Percentiles rank a stretch among this genome's conserved stretches.
Conservation (phyloP, 2,888 invertebrate species). For the Mystacides longicornis region DNA sequence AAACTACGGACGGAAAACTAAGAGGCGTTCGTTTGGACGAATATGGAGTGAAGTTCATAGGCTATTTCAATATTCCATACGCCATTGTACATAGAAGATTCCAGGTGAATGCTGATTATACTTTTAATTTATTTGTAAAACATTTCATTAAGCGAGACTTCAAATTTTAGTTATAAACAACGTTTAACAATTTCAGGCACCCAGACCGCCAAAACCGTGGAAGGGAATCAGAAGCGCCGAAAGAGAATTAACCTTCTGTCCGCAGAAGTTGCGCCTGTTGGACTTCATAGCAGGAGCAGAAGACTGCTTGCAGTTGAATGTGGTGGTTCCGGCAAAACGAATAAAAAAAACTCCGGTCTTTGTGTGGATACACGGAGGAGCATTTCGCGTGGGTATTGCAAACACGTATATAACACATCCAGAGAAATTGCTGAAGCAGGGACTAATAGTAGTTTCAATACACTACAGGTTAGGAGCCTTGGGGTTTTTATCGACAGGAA, state of each 20-base stretch:
- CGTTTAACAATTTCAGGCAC: conserved; percentile 48
- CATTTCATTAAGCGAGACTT: too few species aligned
- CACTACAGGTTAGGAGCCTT: conserved; percentile 40
- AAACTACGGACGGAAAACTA: not conserved
- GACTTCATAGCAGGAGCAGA: conserved; percentile 42
- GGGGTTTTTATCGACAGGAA: conserved; percentile 41
- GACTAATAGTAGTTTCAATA: conserved; percentile 39
- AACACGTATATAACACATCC: conserved; percentile 39
- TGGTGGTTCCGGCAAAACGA: conserved; percentile 55
- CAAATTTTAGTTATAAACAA: too few species aligned
- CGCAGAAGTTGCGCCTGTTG: conserved; percentile 40
- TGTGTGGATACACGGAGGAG: conserved; percentile 45
- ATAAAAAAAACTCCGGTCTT: conserved; percentile 36
- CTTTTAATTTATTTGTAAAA: too few species aligned
- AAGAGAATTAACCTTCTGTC: conserved; percentile 52
- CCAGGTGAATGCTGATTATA: conserved; percentile 10
- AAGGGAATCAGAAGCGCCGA: conserved; percentile 53
- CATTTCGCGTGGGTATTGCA: conserved; percentile 39
- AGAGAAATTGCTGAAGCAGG: conserved; percentile 38
- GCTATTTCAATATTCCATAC: conserved; percentile 7
- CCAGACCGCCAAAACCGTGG: conserved; percentile 52
- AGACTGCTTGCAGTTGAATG: conserved; percentile 63
- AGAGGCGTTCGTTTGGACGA: not conserved
- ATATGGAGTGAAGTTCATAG: not conserved
- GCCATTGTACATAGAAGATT: conserved; percentile 5